A percentile compares a stretch with the other conserved stretches of the same genome.
Evolutionary conservation across 2,113 vertebrate species (phyloP).

Genomic region (Hiodon tergisus): DNA sequence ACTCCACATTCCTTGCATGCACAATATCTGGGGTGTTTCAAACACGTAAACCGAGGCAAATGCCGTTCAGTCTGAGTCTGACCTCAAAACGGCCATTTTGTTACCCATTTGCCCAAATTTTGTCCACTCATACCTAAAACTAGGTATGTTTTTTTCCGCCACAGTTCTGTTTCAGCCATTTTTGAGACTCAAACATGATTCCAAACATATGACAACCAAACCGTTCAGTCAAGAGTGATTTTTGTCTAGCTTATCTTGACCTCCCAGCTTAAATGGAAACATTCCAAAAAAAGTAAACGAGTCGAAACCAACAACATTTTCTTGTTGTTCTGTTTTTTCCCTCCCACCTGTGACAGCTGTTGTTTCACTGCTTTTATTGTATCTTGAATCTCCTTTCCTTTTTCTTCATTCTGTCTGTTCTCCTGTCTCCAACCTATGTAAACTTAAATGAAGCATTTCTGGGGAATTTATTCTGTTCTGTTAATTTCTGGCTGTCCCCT

Average conservation of each 20-base stretch:
- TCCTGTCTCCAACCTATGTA: neutral
- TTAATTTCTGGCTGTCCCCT: too few relatives aligned
- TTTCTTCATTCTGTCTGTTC: neutral
- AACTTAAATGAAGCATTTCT: too few relatives aligned
- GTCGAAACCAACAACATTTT: neutral
- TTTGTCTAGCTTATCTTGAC: too few relatives aligned
- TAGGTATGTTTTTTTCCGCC: neutral
- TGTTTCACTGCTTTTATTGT: neutral
- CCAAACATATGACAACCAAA: too few relatives aligned
- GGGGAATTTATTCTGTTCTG: too few relatives aligned
- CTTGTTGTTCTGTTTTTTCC: neutral
- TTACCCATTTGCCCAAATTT: neutral
- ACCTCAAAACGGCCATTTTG: neutral
- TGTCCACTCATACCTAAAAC: neutral
- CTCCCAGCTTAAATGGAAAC: too few relatives aligned
- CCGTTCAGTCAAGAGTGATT: too few relatives aligned
- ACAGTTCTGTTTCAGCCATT: too few relatives aligned
- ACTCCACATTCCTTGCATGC: neutral
- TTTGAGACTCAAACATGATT: too few relatives aligned
- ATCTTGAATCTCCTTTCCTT: neutral
- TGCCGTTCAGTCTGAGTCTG: neutral
- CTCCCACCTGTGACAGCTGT: neutral
- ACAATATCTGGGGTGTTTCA: constrained; percentile 6
- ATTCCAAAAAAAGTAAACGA: too few relatives aligned
- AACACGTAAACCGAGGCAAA: neutral